These are phyloP conservation scores for Achatina immaculata DNA, from an alignment of 1,140 invertebrate genomes.

Conservation along the genomic window DNA sequence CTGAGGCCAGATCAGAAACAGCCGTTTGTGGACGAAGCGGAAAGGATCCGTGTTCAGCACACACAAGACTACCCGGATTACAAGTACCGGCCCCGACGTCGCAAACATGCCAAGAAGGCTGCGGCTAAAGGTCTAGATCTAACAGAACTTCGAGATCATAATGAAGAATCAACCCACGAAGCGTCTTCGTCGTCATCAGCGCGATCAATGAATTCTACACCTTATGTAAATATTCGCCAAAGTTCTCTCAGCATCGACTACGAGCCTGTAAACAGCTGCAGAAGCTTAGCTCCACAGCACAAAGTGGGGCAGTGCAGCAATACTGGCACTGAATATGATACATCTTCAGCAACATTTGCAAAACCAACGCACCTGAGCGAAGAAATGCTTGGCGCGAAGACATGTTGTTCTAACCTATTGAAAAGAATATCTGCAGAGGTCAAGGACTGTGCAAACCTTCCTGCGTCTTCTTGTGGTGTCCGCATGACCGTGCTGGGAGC, in stretches of 20 bases:
- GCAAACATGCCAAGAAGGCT: slow-evolving; percentile 59
- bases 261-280: too few relatives aligned
- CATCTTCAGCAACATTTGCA: background rate
- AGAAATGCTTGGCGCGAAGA: background rate
- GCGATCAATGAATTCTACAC: background rate
- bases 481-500: too few relatives aligned
- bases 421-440: slow-evolving; percentile 17
- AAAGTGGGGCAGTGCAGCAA: too few relatives aligned
- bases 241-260: too few relatives aligned
- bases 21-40: slow-evolving; percentile 98
- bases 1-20: slow-evolving; percentile 93
- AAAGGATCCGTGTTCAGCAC: slow-evolving; percentile 93
- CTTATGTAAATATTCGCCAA: background rate
- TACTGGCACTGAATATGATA: too few relatives aligned
- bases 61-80: slow-evolving; percentile 99
- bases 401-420: background rate
- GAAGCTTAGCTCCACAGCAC: too few relatives aligned
- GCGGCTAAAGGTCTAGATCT: background rate
- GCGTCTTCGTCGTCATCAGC: background rate
- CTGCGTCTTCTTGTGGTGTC: too few relatives aligned
- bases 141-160: background rate
- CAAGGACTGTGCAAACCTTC: background rate
- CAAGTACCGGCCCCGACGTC: slow-evolving; percentile 84
- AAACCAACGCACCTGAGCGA: background rate
- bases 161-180: background rate